Percentiles rank a stretch among this genome's conserved stretches.
Evolutionary conservation across 2,888 invertebrate species (phyloP).

Genomic region (Thera britannica): DNA sequence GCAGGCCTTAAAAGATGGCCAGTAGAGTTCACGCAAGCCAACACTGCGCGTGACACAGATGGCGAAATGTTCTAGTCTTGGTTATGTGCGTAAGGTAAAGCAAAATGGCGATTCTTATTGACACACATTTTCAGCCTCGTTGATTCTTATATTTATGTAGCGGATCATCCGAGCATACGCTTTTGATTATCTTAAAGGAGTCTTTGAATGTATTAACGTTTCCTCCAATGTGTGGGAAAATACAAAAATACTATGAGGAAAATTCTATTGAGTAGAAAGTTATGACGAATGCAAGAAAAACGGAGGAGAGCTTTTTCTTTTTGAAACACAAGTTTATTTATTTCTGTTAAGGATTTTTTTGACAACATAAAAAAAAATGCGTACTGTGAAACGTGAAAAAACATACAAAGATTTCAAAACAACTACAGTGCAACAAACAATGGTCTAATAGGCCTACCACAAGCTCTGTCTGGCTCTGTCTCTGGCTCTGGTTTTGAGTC

Average conservation of each 20-base stretch:
- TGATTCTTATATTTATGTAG: slow-evolving; percentile 17
- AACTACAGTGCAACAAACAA: too few relatives aligned
- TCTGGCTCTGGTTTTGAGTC: too few relatives aligned
- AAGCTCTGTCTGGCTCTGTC: too few relatives aligned
- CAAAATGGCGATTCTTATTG: slow-evolving; percentile 5
- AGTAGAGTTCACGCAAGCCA: too few relatives aligned
- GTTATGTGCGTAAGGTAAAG: slow-evolving; percentile 9
- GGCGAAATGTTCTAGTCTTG: not conserved
- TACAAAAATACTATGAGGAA: not conserved
- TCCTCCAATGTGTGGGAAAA: not conserved
- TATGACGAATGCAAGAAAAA: not conserved
- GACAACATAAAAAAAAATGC: too few relatives aligned
- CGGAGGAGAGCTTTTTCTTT: not conserved
- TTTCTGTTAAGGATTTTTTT: too few relatives aligned
- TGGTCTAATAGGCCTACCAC: too few relatives aligned
- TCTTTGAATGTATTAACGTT: slow-evolving; percentile 6
- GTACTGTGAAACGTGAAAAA: too few relatives aligned
- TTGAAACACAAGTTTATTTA: too few relatives aligned
- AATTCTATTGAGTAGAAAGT: not conserved
- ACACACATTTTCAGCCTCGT: slow-evolving; percentile 11
- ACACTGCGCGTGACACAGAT: too few relatives aligned
- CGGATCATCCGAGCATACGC: slow-evolving; percentile 19
- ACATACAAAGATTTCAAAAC: too few relatives aligned
- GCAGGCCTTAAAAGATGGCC: too few relatives aligned
- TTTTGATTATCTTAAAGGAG: slow-evolving; percentile 7